Evolutionary conservation across 2,113 vertebrate species (phyloP).

Genomic region (Cervus canadensis): DNA sequence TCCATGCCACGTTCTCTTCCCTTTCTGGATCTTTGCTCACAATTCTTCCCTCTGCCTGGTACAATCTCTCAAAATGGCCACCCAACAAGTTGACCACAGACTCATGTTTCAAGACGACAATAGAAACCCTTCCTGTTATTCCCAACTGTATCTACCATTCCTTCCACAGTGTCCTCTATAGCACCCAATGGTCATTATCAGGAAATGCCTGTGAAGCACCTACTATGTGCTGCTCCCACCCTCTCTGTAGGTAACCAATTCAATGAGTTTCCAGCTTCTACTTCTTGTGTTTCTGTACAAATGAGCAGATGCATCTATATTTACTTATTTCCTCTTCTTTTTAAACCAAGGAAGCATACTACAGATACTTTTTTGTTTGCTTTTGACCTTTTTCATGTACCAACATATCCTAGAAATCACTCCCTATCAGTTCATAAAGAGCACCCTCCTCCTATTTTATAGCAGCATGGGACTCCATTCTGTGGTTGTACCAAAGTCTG

Average conservation of each 20-base stretch:
- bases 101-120: conserved; percentile 26
- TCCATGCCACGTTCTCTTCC: not conserved
- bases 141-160: not conserved
- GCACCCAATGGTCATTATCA: not conserved
- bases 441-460: not conserved
- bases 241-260: not conserved
- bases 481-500: not conserved
- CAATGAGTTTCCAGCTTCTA: conserved; percentile 1
- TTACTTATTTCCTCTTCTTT: not conserved
- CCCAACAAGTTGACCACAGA: not conserved
- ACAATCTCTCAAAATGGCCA: not conserved
- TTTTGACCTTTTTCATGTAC: not conserved
- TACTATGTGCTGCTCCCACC: not conserved
- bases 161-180: not conserved
- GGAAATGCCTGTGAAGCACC: not conserved
- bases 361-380: not conserved
- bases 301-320: not conserved
- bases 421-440: not conserved
- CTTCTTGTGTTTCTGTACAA: conserved; percentile 15
- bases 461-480: not conserved
- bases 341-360: not conserved
- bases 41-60: not conserved
- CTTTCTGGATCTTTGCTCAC: conserved; percentile 2
- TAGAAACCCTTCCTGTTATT: not conserved
- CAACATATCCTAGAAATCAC: not conserved